These are phyloP conservation scores for Drosophila tristis DNA, from an alignment of 1,140 invertebrate species.

Conservation along the genomic window DNA sequence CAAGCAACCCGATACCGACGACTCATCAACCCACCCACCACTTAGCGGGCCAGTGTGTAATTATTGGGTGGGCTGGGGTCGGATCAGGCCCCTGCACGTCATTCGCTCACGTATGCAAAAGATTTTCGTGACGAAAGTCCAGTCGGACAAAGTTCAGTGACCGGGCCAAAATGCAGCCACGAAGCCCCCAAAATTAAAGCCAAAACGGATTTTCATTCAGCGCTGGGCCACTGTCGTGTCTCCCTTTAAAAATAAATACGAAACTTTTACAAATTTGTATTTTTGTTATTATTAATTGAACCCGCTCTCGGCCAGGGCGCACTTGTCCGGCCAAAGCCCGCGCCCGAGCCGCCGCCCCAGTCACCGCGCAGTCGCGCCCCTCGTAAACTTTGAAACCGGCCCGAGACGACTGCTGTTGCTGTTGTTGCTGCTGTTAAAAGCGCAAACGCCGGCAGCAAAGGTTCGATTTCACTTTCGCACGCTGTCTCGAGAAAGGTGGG, in stretches of 20 bases:
- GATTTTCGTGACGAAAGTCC: slow-evolving; percentile 75
- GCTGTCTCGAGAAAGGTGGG: slow-evolving; percentile 49
- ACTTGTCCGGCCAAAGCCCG: slow-evolving; percentile 39
- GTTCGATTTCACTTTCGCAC: slow-evolving; percentile 82
- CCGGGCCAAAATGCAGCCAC: slow-evolving; percentile 36
- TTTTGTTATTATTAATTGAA: slow-evolving; percentile 70
- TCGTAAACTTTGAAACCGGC: slow-evolving; percentile 68
- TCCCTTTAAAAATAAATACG: slow-evolving; percentile 70
- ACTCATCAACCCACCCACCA: slow-evolving; percentile 41
- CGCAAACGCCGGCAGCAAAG: slow-evolving; percentile 78
- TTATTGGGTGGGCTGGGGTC: slow-evolving; percentile 37
- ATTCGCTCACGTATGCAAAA: slow-evolving; percentile 63
- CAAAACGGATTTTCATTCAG: slow-evolving; percentile 75
- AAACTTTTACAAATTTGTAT: slow-evolving; percentile 74
- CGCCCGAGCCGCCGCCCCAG: slow-evolving; percentile 15
- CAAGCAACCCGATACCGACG: slow-evolving; percentile 15
- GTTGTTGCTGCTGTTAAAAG: slow-evolving; percentile 55
- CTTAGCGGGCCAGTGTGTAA: slow-evolving; percentile 19
- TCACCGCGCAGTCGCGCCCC: slow-evolving; percentile 46
- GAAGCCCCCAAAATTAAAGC: slow-evolving; percentile 48
- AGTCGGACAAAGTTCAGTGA: slow-evolving; percentile 79
- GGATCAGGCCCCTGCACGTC: slow-evolving; percentile 38
- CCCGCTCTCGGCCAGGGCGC: slow-evolving; percentile 13
- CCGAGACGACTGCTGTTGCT: slow-evolving; percentile 31
- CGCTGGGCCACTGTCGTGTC: slow-evolving; percentile 7